A percentile compares a stretch with the other conserved stretches of the same genome.
Evolutionary conservation across 2,113 vertebrate species (phyloP).

Genomic region (Erythrocercus mccallii): DNA sequence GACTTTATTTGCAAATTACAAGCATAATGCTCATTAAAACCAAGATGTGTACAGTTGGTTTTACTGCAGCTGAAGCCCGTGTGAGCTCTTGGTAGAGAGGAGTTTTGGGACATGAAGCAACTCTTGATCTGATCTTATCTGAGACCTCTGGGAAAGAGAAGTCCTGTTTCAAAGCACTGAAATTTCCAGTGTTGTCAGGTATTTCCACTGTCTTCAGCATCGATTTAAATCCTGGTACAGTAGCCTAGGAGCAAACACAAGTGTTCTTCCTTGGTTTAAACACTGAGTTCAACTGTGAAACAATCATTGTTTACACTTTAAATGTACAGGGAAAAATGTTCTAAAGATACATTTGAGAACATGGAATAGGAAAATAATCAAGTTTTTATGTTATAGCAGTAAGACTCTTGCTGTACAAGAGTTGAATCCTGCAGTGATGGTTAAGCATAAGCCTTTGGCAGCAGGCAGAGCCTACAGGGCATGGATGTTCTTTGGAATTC

Average conservation of each 20-base stretch:
- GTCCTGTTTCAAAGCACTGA: constrained; percentile 71
- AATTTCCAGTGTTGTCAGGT: constrained; percentile 39
- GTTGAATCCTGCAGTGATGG: background rate
- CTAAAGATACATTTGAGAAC: background rate
- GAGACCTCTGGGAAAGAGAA: constrained; percentile 56
- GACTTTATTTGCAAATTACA: constrained; percentile 39
- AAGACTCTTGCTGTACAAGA: background rate
- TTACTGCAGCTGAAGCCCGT: constrained; percentile 43
- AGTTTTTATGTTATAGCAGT: fast-evolving
- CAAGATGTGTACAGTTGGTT: constrained; percentile 32
- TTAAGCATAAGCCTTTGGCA: background rate
- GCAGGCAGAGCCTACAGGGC: background rate
- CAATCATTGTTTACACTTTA: background rate
- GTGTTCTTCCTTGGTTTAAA: background rate
- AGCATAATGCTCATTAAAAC: constrained; percentile 8
- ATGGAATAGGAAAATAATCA: background rate
- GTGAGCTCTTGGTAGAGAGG: constrained; percentile 43
- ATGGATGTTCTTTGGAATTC: background rate
- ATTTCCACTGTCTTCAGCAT: constrained; percentile 65
- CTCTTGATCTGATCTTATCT: background rate
- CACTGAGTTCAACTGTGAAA: background rate
- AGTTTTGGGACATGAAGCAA: constrained; percentile 36
- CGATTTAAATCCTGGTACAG: constrained; percentile 52
- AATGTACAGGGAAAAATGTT: fast-evolving
- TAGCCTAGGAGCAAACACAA: constrained; percentile 68